Conservation (phyloP, 2,113 vertebrate genomes). For the Pseudorhombus dupliciocellatus region DNA sequence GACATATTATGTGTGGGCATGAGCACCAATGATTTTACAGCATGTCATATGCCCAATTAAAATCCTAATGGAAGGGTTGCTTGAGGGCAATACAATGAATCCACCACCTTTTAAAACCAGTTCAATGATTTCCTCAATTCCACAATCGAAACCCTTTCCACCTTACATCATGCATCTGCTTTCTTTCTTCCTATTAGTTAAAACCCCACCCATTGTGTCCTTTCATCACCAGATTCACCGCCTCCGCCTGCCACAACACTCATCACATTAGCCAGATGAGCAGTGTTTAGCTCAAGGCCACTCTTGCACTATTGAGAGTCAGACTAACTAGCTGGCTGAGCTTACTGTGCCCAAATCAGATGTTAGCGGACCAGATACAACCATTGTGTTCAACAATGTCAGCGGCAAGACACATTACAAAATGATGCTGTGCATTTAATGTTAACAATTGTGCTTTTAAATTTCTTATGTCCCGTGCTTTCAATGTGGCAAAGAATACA, state of each 20-base stretch:
- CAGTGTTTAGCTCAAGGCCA: slow-evolving; percentile 55
- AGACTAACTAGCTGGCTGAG: slow-evolving; percentile 38
- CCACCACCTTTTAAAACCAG: neutral
- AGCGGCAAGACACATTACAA: neutral
- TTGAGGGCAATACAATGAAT: neutral
- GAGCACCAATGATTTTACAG: neutral
- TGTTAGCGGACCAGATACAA: slow-evolving; percentile 17
- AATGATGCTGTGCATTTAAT: neutral
- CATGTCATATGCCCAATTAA: neutral
- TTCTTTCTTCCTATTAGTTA: neutral
- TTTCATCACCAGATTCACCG: slow-evolving; percentile 2
- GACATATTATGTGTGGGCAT: neutral
- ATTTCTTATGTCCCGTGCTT: neutral
- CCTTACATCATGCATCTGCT: neutral
- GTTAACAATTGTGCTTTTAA: neutral
- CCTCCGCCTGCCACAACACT: slow-evolving; percentile 42
- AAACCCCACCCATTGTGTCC: slow-evolving; percentile 11
- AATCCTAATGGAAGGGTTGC: neutral
- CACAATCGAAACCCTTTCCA: neutral
- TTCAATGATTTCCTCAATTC: slow-evolving; percentile 10
- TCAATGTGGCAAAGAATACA: slow-evolving; percentile 12
- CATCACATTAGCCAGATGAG: slow-evolving; percentile 45
- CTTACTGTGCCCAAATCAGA: slow-evolving; percentile 27
- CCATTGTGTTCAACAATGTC: slow-evolving; percentile 1
- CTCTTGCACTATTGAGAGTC: slow-evolving; percentile 14